Percentiles rank a stretch among this genome's conserved stretches.
Conservation (phyloP, 2,888 invertebrate species). For the Drosophila mulleri region DNA sequence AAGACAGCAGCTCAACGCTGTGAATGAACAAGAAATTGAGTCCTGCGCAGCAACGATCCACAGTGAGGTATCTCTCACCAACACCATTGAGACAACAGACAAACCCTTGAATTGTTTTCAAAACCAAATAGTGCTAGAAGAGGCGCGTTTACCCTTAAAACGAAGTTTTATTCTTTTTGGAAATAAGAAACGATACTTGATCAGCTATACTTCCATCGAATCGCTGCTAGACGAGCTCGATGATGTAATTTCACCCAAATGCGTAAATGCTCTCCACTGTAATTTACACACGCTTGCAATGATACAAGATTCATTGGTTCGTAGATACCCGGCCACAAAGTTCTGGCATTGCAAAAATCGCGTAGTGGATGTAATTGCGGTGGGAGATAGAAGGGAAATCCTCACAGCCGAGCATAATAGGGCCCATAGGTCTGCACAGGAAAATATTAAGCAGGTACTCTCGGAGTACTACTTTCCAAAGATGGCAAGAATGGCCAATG, state of each 20-base stretch:
- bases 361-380: background rate
- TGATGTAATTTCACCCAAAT: slow-evolving; percentile 2
- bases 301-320: slow-evolving; percentile 16
- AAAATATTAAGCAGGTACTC: slow-evolving; percentile 22
- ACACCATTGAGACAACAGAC: slow-evolving; percentile 3
- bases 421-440: slow-evolving; percentile 17
- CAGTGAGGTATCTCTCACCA: background rate
- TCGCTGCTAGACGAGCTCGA: slow-evolving; percentile 11
- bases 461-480: slow-evolving; percentile 21
- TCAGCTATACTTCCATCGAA: slow-evolving; percentile 5
- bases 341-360: slow-evolving; percentile 11
- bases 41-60: slow-evolving; percentile 1
- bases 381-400: slow-evolving; percentile 12
- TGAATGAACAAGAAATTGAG: slow-evolving; percentile 3
- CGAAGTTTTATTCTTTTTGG: background rate
- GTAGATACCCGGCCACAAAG: slow-evolving; percentile 2
- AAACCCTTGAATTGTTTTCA: background rate
- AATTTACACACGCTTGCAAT: slow-evolving; percentile 9
- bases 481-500: slow-evolving; percentile 14
- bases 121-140: slow-evolving; percentile 1
- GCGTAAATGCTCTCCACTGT: slow-evolving; percentile 17
- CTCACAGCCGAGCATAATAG: slow-evolving; percentile 15
- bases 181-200: slow-evolving; percentile 3
- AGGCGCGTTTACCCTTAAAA: background rate
- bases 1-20: slow-evolving; percentile 2